Conservation (phyloP, 2,888 invertebrate genomes). For the Myathropa florea region DNA sequence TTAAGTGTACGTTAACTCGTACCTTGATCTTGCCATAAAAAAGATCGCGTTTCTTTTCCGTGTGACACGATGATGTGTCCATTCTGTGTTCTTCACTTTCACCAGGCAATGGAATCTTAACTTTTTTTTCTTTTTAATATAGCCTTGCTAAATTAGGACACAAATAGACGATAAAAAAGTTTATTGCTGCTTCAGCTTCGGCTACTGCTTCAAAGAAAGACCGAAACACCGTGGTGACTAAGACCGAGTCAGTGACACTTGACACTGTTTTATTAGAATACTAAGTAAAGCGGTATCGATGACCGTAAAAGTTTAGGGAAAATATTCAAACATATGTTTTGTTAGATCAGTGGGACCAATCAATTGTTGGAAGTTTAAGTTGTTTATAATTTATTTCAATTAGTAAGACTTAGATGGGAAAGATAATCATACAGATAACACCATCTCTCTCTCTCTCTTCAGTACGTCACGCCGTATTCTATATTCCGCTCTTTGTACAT, state of each 20-base stretch:
- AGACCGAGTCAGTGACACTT: not conserved
- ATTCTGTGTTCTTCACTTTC: constrained; percentile 16
- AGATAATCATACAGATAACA: not conserved
- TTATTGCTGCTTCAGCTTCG: not conserved
- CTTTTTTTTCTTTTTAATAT: not conserved
- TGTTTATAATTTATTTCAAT: not conserved
- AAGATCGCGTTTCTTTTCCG: not conserved
- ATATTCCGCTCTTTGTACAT: no score
- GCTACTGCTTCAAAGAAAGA: not conserved
- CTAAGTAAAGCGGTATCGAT: not conserved
- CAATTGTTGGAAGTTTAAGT: not conserved
- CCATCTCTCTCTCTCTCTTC: no score
- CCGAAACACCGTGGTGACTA: not conserved
- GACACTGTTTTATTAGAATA: not conserved
- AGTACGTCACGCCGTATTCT: no score
- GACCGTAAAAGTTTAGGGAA: not conserved
- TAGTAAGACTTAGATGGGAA: not conserved
- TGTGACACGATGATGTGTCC: not conserved
- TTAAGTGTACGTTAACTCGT: constrained; percentile 20
- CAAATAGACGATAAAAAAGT: not conserved
- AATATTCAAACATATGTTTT: not conserved
- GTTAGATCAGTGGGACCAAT: not conserved
- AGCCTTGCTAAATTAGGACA: not conserved
- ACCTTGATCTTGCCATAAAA: not conserved
- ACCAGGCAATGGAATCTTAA: not conserved